These are phyloP conservation scores for Drosophila mimetica DNA, from an alignment of 2,888 invertebrate species.

Conservation along the genomic window DNA sequence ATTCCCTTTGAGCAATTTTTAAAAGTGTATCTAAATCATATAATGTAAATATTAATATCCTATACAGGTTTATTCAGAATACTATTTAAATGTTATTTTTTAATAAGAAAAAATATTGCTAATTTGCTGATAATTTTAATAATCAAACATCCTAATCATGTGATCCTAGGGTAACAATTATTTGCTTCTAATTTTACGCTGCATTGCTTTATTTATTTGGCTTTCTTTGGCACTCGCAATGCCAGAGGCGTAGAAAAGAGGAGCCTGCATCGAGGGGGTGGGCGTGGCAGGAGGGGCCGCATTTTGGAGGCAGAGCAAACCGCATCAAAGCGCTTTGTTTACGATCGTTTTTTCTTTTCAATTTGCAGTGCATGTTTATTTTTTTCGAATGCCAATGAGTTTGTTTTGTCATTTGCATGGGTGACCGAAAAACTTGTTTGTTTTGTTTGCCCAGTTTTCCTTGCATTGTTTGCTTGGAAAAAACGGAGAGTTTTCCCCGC, in stretches of 20 bases:
- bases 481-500: slow-evolving; percentile 20
- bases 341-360: slow-evolving; percentile 40
- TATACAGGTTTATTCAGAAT: too few species aligned
- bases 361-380: slow-evolving; percentile 36
- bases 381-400: slow-evolving; percentile 15
- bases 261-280: neutral
- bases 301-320: slow-evolving; percentile 6
- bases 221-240: slow-evolving; percentile 48
- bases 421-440: slow-evolving; percentile 49
- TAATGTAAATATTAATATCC: too few species aligned
- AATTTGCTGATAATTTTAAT: too few species aligned
- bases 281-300: slow-evolving; percentile 10
- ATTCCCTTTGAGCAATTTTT: too few species aligned
- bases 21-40: too few species aligned
- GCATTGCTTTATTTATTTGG: slow-evolving; percentile 55
- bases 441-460: slow-evolving; percentile 18
- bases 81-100: too few species aligned
- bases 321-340: slow-evolving; percentile 28
- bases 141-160: too few species aligned
- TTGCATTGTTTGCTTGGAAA: slow-evolving; percentile 16
- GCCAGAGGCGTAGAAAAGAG: slow-evolving; percentile 7
- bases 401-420: slow-evolving; percentile 38
- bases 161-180: neutral
- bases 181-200: slow-evolving; percentile 7
- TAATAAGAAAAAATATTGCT: too few species aligned